Evolutionary conservation across 2,113 vertebrate genomes (phyloP), one percentile per base, ranked within the genome.

Genomic region (Atlantisia rogersi): DNA sequence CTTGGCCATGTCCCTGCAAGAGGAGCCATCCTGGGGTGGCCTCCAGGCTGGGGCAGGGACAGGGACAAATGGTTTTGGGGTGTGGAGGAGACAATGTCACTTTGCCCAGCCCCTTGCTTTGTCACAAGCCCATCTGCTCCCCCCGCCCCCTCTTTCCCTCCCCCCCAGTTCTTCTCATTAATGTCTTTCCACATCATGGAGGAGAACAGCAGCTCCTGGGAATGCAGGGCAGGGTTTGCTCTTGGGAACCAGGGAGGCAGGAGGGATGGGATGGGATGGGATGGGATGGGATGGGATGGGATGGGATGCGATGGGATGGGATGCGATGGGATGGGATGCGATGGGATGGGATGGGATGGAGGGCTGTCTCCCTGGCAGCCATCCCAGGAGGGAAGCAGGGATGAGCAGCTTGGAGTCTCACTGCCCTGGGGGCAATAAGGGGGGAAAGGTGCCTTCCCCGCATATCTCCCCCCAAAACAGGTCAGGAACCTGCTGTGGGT

Each of bases 361-460:
- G 42, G 42, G 42, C 16, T 17, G 15, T 17, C 42, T 44, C 15
- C 42, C 42, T 44, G 42, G 42, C 42, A 44, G 42, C 42, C 42
- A 44, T 44, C 42, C 21, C 31, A 1, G 5, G 63, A 32, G 74
- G 56, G 76, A 39, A 78, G 29, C n/a, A 52, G 71, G 32, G 64
- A 15, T 2, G 17, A 71, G 35, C 1, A 0, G 77, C 70, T 53
- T 53, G 12, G 4, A 52, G 35, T 53, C 88, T 52, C 1, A 0
- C 44, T 44, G 48, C 10, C 58, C 55, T 17, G 39, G 21, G 32
- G 20, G 9, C 37, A 52, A 8, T 21, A 22, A 12, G 1, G 12
- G 25, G 42, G 15, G 8, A 4, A 29, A 62, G 7, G 64, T 0
- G 0, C 55, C 55, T 29, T n/a, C 25, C 29, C 35, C 24, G 0